Percentiles rank a stretch among this genome's conserved stretches.
Conservation (phyloP, 2,797 vertebrate genomes). For the Artibeus lituratus region DNA sequence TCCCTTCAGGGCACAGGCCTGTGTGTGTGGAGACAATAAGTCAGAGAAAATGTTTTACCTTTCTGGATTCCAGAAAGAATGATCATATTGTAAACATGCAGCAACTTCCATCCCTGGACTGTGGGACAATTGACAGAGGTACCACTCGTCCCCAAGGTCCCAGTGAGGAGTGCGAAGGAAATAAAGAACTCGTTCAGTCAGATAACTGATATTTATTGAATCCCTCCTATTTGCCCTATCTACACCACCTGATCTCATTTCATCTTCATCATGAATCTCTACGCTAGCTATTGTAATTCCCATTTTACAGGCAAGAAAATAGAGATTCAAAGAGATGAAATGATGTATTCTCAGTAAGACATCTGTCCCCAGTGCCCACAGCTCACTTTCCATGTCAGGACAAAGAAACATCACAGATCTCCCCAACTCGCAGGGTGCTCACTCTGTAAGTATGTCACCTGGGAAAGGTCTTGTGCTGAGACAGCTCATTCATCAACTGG, state of each 20-base stretch:
- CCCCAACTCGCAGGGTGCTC: not conserved
- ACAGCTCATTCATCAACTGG: not conserved
- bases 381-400: not conserved
- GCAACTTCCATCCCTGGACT: not conserved
- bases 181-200: not conserved
- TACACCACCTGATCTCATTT: not conserved
- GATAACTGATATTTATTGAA: not conserved
- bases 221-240: not conserved
- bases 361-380: not conserved
- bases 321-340: not conserved
- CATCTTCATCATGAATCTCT: not conserved
- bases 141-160: not conserved
- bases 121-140: not conserved
- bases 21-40: not conserved
- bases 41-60: not conserved
- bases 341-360: not conserved
- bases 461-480: not conserved
- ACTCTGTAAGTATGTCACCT: not conserved
- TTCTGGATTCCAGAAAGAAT: not conserved
- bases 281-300: not conserved
- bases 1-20: not conserved
- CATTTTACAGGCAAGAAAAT: not conserved
- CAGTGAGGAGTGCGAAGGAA: not conserved
- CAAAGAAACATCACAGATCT: not conserved
- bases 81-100: not conserved